Conservation (phyloP, 35 echinoderm and acorn worm species). For the Lytechinus pictus region DNA sequence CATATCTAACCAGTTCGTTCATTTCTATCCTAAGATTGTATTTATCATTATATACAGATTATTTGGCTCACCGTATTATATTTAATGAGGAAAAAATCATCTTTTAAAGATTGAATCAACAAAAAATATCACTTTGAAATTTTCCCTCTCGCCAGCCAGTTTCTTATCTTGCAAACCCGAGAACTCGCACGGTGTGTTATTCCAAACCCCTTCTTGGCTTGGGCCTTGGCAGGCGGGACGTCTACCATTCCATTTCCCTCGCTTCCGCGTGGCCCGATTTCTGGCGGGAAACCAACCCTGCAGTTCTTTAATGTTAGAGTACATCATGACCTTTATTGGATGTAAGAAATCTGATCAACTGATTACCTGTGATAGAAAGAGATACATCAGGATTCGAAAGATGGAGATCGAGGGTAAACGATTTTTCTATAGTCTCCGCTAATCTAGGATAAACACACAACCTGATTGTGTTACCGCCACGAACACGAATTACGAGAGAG, state of each 20-base stretch:
- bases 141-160: background rate
- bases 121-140: background rate
- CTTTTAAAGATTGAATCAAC: background rate
- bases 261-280: slow-evolving; percentile 6
- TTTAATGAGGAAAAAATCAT: too few relatives aligned
- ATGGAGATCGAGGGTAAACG: background rate
- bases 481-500: background rate
- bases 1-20: too few relatives aligned
- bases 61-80: too few relatives aligned
- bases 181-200: background rate
- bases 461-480: background rate
- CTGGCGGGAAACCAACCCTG: background rate
- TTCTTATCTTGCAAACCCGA: background rate
- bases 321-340: background rate
- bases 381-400: background rate
- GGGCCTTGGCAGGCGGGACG: background rate
- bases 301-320: background rate
- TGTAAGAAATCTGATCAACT: slow-evolving; percentile 5
- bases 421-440: background rate
- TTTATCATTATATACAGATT: too few relatives aligned
- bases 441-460: background rate
- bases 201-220: background rate
- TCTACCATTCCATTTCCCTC: background rate
- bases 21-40: too few relatives aligned
- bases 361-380: background rate